Conservation (phyloP, 1,140 invertebrate species). For the Schlechtendalia chinensis region DNA sequence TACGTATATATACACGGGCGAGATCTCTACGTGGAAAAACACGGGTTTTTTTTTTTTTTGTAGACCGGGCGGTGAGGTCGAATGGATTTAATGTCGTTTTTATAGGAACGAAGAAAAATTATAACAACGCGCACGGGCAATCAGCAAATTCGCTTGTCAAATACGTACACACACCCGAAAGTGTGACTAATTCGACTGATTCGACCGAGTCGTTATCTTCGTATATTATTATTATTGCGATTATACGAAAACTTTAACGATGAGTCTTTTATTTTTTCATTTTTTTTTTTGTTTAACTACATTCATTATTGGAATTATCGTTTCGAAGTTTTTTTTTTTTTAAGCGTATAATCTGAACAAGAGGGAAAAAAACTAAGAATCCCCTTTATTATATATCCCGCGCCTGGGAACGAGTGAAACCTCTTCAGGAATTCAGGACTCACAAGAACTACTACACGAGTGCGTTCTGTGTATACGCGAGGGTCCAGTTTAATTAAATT, state of each 20-base stretch:
- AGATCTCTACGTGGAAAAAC: slow-evolving; percentile 27
- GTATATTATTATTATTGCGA: no score
- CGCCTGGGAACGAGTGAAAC: neutral
- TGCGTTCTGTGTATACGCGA: neutral
- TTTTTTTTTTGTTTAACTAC: neutral
- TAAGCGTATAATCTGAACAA: neutral
- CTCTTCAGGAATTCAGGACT: slow-evolving; percentile 34
- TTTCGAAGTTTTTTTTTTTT: slow-evolving; percentile 10
- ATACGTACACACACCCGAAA: slow-evolving; percentile 19
- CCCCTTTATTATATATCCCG: slow-evolving; percentile 12
- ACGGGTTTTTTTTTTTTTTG: neutral
- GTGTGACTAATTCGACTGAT: slow-evolving; percentile 43
- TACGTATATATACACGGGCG: neutral
- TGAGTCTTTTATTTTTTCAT: neutral
- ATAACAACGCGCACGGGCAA: slow-evolving; percentile 16
- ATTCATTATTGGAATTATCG: slow-evolving; percentile 23
- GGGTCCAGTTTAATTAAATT: slow-evolving; percentile 49
- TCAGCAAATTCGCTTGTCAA: slow-evolving; percentile 17
- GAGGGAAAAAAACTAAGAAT: neutral
- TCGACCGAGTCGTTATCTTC: slow-evolving; percentile 24
- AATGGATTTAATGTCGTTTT: slow-evolving; percentile 26
- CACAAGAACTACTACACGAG: slow-evolving; percentile 22
- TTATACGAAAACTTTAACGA: slow-evolving; percentile 9
- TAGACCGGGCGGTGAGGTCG: neutral
- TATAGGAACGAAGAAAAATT: slow-evolving; percentile 15